Base-by-base conservation (phyloP, 2,888 invertebrate species). In the Pyrochroa serraticornis region DNA sequence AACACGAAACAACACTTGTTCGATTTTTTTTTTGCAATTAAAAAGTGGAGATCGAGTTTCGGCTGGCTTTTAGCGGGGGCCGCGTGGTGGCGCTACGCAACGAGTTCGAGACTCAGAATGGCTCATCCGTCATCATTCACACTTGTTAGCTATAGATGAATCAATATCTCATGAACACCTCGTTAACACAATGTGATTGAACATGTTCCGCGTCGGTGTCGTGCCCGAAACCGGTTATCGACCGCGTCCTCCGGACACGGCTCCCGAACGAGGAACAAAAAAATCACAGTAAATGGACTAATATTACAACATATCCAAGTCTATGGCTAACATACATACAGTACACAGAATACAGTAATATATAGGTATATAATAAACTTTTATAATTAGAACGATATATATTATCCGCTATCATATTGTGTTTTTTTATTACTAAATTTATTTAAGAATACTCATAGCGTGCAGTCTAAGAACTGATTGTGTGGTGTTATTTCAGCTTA, bases 381-480 rank as follows among this genome's bases (percentile, higher is more conserved):
- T 72, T 74, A 75, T 74, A 75, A 72, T 75, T 76, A 75, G 74
- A 76, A 77, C 75, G 76, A 76, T 75, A 74, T 74, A 74, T 71
- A 73, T 76, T 73, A 75, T 75, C 71, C 65, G 73, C 73, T 75
- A 75, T 75, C 22, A 22, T 75, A 72, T 71, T 74, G 71, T 73
- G 73, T 69, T 74, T 72, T 75, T 72, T 75, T 77, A 77, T 77
- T 78, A 78, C 74, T 77, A 76, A 70, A 75, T 77, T 77, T 77
- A 75, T 76, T 78, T 78, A 77, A 78, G 77, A 78, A 79, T 79
- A 79, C 77, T 79, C 73, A 69, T 73, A 77, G 76, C 77, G 80
- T 80, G 80, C 80, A 81, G 80, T 80, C 79, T 80, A 79, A 72
- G 64, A 78, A 77, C 78, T 80, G 79, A 80, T 79, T 80, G 80